These are phyloP conservation scores for Magallana gigas DNA, from an alignment of 1,140 invertebrate species.

Conservation along the genomic window DNA sequence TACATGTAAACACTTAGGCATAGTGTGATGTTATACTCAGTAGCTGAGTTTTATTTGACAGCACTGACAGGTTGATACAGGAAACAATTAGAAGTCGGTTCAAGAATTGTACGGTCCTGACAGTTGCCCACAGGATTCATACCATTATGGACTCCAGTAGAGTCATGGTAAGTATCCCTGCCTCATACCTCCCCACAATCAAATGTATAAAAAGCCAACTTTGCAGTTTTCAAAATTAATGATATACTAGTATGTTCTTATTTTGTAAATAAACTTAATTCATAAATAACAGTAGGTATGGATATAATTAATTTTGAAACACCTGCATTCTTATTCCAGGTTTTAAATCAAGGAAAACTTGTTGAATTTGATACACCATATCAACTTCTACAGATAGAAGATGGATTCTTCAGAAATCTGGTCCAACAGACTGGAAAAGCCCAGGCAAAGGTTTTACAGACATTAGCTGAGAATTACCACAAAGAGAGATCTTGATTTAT, in stretches of 20 bases:
- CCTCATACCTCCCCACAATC: background rate
- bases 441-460: slow-evolving; percentile 60
- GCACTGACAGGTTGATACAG: slow-evolving; percentile 76
- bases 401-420: slow-evolving; percentile 78
- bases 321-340: slow-evolving; percentile 54
- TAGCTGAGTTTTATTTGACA: background rate
- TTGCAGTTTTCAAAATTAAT: too few relatives aligned
- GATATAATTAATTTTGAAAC: too few relatives aligned
- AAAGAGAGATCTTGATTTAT: background rate
- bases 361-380: slow-evolving; percentile 86
- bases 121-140: slow-evolving; percentile 79
- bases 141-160: slow-evolving; percentile 80
- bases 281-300: too few relatives aligned
- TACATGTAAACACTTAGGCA: too few relatives aligned
- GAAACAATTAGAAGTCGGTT: slow-evolving; percentile 76
- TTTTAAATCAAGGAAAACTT: slow-evolving; percentile 66
- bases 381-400: slow-evolving; percentile 82
- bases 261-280: too few relatives aligned
- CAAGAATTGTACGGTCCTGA: slow-evolving; percentile 73
- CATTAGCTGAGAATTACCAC: slow-evolving; percentile 47
- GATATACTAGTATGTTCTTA: too few relatives aligned
- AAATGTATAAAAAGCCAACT: too few relatives aligned
- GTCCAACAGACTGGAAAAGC: slow-evolving; percentile 72
- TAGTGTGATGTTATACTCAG: too few relatives aligned
- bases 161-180: slow-evolving; percentile 65